These are phyloP conservation scores for Gibbula magus DNA, from an alignment of 2,888 invertebrate genomes.

Conservation along the genomic window DNA sequence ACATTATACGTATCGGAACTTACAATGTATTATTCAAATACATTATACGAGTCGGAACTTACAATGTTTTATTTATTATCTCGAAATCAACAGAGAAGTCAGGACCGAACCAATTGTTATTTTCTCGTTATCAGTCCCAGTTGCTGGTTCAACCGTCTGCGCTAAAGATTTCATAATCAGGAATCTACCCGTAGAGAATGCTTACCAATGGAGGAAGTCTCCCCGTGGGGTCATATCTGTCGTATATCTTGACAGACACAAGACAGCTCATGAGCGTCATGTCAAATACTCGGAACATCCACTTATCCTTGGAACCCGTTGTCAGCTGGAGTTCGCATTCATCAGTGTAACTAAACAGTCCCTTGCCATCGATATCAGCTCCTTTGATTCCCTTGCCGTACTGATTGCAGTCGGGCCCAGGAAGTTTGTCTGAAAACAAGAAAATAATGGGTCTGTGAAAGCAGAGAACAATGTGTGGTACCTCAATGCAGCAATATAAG, in stretches of 20 bases:
- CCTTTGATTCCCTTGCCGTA: not conserved
- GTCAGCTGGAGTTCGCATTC: not conserved
- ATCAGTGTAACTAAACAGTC: not conserved
- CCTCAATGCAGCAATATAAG: no score
- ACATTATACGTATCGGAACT: no score
- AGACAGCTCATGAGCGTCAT: constrained; percentile 3
- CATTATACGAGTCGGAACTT: no score
- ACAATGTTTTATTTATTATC: no score
- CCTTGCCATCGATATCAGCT: constrained; percentile 23
- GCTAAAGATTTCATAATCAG: no score
- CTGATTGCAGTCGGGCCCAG: constrained; percentile 14
- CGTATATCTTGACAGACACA: constrained; percentile 6
- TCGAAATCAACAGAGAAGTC: no score
- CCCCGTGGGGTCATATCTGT: not conserved
- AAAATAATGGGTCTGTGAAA: no score
- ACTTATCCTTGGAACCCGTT: not conserved
- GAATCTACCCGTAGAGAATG: not conserved
- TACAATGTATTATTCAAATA: no score
- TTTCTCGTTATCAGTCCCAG: no score
- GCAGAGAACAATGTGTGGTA: no score
- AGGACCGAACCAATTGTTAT: no score
- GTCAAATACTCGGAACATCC: constrained; percentile 14
- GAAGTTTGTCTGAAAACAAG: constrained; percentile 8
- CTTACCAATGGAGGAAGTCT: constrained; percentile 7
- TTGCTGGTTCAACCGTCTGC: no score